Evolutionary conservation across 1,140 invertebrate species (phyloP).

Genomic region (Meteorus sp.): DNA sequence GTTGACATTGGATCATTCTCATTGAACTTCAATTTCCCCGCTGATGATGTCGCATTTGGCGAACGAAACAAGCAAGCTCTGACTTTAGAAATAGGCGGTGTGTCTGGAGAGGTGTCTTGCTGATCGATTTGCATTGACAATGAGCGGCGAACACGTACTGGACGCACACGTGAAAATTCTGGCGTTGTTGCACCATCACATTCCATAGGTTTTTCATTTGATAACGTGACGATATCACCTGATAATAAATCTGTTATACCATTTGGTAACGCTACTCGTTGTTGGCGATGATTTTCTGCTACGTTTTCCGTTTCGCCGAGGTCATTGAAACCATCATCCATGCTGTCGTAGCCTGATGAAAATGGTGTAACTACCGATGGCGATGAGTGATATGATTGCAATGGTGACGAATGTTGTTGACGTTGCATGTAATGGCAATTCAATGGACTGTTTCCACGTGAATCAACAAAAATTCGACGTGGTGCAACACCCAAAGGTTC

Average conservation of each 20-base stretch:
- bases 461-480: conserved; percentile 42
- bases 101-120: conserved; percentile 20
- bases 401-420: conserved; percentile 48
- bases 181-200: conserved; percentile 42
- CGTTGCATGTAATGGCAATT: too few species aligned
- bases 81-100: conserved; percentile 43
- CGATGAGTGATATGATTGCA: conserved; percentile 35
- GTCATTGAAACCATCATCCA: conserved; percentile 72
- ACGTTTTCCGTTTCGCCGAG: conserved; percentile 65
- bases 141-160: conserved; percentile 40
- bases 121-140: conserved; percentile 36
- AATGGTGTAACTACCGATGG: too few species aligned
- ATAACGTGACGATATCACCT: conserved; percentile 39
- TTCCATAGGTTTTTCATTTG: conserved; percentile 36
- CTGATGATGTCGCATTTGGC: conserved; percentile 46
- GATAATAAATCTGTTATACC: conserved; percentile 44
- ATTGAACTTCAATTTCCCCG: conserved; percentile 37
- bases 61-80: conserved; percentile 57
- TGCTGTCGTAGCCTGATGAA: conserved; percentile 64
- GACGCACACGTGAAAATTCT: conserved; percentile 48
- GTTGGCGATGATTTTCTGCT: conserved; percentile 39
- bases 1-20: too few species aligned
- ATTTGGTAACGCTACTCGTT: too few species aligned
- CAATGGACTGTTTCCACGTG: too few species aligned
- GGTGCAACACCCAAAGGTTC: conserved; percentile 61